Base-by-base conservation (phyloP, 2,888 invertebrate genomes). In the Synanthedon vespiformis region DNA sequence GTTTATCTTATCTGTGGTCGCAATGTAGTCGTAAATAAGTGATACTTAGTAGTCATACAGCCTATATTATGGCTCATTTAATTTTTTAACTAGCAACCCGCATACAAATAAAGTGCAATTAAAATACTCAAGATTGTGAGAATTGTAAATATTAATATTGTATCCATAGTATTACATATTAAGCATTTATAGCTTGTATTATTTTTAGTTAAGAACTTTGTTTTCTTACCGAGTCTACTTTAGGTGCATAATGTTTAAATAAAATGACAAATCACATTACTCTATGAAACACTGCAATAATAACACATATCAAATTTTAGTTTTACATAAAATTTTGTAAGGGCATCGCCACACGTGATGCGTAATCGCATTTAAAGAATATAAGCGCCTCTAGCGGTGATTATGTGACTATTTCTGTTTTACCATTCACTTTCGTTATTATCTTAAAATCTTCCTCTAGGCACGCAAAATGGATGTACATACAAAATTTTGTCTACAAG, bases 101-200 rank as follows among this genome's bases (percentile, higher is more conserved):
- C 79, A 80, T 80, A 75, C 75, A 77, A 83, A 80, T 81, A 82
- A 87, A 87, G 86, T 87, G 86, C 86, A 87, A 87, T 87, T 87
- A 87, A 74, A 76, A 82, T 84, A 87, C 84, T 85, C 82, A 75
- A 80, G 75, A 82, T 83, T 83, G 84, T 85, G 84, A 85, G 79
- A 84, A 67, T 61, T 86, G 85, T 86, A 86, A 57, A 85, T 83
- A 82, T 82, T 84, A 72, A 55, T 55, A 52, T 70, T 71, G 58
- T 62, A 70, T 65, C 56, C 61, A 60, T 80, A 83, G 75, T 72
- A 74, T 77, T 79, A 34, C 34, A 34, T 34, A 73, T 74, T 81
- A 77, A 84, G 83, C 79, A 78, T 83, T 80, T 84, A 78, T 75
- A 72, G 69, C 57, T 34, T 34, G 59, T 61, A 53, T 56, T 55